Base-by-base conservation (phyloP, 2,113 vertebrate species). In the Ahaetulla prasina region DNA sequence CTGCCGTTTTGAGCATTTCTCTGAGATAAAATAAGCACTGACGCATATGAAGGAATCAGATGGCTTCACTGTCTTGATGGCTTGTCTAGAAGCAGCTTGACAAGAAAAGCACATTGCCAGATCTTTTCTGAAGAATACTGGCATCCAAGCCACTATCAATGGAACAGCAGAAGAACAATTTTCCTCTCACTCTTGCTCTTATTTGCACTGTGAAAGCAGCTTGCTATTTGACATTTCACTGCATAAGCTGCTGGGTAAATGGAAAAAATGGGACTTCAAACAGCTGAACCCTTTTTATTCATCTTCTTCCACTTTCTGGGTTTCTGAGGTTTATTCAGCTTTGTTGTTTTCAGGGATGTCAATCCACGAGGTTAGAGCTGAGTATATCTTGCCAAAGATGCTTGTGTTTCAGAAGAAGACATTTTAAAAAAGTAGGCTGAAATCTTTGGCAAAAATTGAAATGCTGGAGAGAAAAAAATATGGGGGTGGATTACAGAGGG, bases 141-240 rank as follows among this genome's bases (percentile, higher is more conserved):
- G 87, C 35, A 39, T 80, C n/a, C 16, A 80, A 89, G 27, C 39
- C 27, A 60, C 47, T 85, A 45, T 85, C 52, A 57, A 14, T 50
- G 39, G 91, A 89, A 85, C 84, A 53, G 49, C 52, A 92, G 52
- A 52, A 87, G 91, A 92, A 92, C n/a, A 35, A 14, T 92, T 92
- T 92, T 89, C 30, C 50, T 60, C 85, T 53, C 57, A 20, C 11
- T 85, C 35, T 55, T 89, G 87, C 39, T 57, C 39, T 49, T 89
- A 80, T 80, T 80, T 55, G 63, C 30, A 49, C 1, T 27, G 20
- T 55, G 20, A 53, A 89, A 89, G 43, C 91, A 89, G 39, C 68
- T 57, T 85, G 87, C 54, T 85, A 55, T 55, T 92, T 74, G 54
- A 35, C 27, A 85, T 85, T 16, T 14, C 87, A 89, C 5, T 85